Evolutionary conservation across 2,888 invertebrate genomes (phyloP).

Genomic region (Ormia ochracea): DNA sequence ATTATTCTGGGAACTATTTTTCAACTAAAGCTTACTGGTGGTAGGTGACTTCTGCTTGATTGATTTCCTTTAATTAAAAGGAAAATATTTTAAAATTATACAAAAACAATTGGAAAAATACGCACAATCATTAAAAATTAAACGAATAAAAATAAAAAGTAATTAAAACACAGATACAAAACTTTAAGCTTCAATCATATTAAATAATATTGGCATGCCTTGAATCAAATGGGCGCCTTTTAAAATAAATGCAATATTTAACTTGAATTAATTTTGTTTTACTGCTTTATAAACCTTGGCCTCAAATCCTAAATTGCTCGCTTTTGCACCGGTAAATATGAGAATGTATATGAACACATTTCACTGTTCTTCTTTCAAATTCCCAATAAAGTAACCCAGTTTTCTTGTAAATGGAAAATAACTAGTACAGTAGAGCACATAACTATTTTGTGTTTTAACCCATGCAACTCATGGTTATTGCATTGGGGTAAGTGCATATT

Average conservation of each 20-base stretch:
- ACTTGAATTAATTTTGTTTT: slow-evolving; percentile 9
- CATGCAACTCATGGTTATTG: neutral
- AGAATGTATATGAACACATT: slow-evolving; percentile 3
- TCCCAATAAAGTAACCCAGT: slow-evolving; percentile 49
- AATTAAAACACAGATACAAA: too few relatives aligned
- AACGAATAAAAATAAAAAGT: too few relatives aligned
- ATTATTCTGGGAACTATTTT: too few relatives aligned
- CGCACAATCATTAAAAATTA: too few relatives aligned
- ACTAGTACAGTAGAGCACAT: slow-evolving; percentile 49
- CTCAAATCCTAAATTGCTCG: slow-evolving; percentile 54
- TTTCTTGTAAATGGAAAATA: slow-evolving; percentile 32
- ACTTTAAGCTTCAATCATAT: too few relatives aligned
- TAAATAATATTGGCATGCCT: too few relatives aligned
- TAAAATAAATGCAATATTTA: slow-evolving; percentile 15
- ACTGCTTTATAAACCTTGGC: slow-evolving; percentile 49
- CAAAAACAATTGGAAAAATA: too few relatives aligned
- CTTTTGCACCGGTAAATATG: slow-evolving; percentile 41
- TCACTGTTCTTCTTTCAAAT: slow-evolving; percentile 2
- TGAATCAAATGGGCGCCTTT: too few relatives aligned
- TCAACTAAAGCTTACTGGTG: too few relatives aligned
- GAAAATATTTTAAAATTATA: too few relatives aligned
- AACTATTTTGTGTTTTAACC: slow-evolving; percentile 5
- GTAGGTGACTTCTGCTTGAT: too few relatives aligned
- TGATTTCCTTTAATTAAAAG: too few relatives aligned
- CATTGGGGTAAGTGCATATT: neutral